Evolutionary conservation across 2,797 vertebrate genomes (phyloP).

Genomic region (Heterohyrax brucei): DNA sequence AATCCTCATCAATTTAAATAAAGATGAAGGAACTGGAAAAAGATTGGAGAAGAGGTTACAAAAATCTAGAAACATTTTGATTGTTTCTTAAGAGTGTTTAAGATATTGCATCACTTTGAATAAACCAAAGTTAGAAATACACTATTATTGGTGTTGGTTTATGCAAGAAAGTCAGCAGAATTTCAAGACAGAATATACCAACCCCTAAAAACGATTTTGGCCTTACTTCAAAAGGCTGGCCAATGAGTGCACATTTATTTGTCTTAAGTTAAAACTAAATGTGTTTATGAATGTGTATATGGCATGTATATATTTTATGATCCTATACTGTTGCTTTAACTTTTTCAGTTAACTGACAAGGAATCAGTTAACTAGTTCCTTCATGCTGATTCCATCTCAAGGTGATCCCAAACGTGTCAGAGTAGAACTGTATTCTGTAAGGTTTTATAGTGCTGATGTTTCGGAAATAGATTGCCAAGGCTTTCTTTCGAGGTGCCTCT

Average conservation of each 20-base stretch:
- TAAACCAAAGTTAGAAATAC: conserved; percentile 36
- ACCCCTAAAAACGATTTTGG: not conserved
- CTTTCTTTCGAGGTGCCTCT: not conserved
- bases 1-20: conserved; percentile 37
- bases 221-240: not conserved
- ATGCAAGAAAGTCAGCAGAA: conserved; percentile 45
- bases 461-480: not conserved
- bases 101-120: conserved; percentile 18
- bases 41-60: not conserved
- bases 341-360: conserved; percentile 38
- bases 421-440: not conserved
- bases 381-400: not conserved
- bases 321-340: not conserved
- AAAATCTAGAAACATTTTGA: conserved; percentile 31
- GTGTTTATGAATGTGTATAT: not conserved
- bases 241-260: not conserved
- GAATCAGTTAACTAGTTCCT: not conserved
- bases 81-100: conserved; percentile 7
- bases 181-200: not conserved
- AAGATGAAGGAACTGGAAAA: conserved; percentile 21
- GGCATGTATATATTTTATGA: not conserved
- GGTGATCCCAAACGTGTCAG: not conserved
- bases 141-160: not conserved
- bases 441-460: not conserved
- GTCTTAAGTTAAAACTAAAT: conserved; percentile 38